Evolutionary conservation across 2,797 vertebrate genomes (phyloP).

Genomic region (Lithobates pipiens): DNA sequence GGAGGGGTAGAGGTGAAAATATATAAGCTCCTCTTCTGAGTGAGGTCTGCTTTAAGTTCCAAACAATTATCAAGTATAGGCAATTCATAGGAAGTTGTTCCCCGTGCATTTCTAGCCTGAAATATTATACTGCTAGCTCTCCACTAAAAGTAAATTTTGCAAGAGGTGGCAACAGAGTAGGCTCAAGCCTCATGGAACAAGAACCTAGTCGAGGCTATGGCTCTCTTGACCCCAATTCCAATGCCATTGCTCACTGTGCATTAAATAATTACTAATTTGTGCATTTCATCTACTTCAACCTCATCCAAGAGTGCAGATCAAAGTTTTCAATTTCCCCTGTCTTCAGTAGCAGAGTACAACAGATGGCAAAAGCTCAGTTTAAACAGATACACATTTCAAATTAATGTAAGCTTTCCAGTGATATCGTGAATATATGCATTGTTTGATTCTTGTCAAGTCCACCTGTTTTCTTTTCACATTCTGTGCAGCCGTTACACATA

Average conservation of each 20-base stretch:
- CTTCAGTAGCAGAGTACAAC: slow-evolving; percentile 3
- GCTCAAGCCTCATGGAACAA: too few relatives aligned
- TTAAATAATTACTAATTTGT: slow-evolving; percentile 5
- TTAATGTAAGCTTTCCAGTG: background rate
- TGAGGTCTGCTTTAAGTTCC: too few relatives aligned
- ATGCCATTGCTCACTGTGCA: background rate
- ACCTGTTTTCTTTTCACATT: slow-evolving; percentile 31
- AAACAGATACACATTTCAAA: slow-evolving; percentile 5
- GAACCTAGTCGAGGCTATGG: background rate
- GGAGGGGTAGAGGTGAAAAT: too few relatives aligned
- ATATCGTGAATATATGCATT: slow-evolving; percentile 19
- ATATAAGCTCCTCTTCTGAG: too few relatives aligned
- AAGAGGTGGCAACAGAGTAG: too few relatives aligned
- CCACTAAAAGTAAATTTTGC: background rate
- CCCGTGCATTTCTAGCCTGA: background rate
- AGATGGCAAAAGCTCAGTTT: slow-evolving; percentile 32
- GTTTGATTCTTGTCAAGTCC: slow-evolving; percentile 9
- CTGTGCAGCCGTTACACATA: slow-evolving; percentile 18
- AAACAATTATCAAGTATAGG: background rate
- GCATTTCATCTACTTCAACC: slow-evolving; percentile 6
- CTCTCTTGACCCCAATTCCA: background rate
- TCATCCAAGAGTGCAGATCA: background rate
- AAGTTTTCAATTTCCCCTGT: background rate
- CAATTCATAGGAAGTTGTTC: background rate
- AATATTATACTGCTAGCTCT: background rate